A percentile compares a stretch with the other conserved stretches of the same genome.
These are phyloP conservation scores for Scaptomyza cyrtandrae DNA, from an alignment of 2,888 invertebrate species.

Conservation along the genomic window DNA sequence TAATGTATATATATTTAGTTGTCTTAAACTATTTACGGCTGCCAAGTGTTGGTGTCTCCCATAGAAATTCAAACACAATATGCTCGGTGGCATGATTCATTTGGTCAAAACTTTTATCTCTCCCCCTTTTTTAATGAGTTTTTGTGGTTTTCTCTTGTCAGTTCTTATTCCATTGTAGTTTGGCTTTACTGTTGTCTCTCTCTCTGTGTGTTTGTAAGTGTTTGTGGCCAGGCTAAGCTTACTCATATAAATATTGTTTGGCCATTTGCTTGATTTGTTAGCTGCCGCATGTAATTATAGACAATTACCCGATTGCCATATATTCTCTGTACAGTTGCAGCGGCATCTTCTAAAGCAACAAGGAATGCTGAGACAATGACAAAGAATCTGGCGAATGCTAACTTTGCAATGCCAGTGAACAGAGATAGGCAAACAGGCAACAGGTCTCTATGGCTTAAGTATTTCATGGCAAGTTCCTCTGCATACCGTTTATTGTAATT, in stretches of 20 bases:
- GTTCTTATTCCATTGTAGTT: conserved; percentile 13
- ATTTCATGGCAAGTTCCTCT: conserved; percentile 34
- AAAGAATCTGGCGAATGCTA: conserved; percentile 33
- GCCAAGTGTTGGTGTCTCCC: conserved; percentile 12
- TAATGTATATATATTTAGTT: neutral
- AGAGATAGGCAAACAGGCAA: neutral
- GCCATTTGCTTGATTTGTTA: conserved; percentile 39
- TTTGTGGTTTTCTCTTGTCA: conserved; percentile 60
- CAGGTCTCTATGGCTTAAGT: conserved; percentile 16
- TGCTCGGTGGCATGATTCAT: conserved; percentile 56
- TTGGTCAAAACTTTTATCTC: conserved; percentile 69
- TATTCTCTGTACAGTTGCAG: conserved; percentile 23
- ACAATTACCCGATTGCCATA: conserved; percentile 59
- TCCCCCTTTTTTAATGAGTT: conserved; percentile 68
- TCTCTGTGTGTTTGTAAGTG: conserved; percentile 5
- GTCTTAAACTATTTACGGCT: conserved; percentile 5
- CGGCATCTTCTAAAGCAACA: conserved; percentile 55
- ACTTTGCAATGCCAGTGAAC: neutral
- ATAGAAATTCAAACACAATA: conserved; percentile 2
- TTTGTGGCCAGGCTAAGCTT: conserved; percentile 23
- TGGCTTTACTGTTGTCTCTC: conserved; percentile 3
- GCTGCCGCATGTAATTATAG: conserved; percentile 61
- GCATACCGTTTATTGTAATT: conserved; percentile 18
- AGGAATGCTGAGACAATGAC: conserved; percentile 60
- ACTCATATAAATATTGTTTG: conserved; percentile 58